Percentiles rank a stretch among this genome's conserved stretches.
These are phyloP conservation scores for Heteractis magnifica DNA, from an alignment of 92 coral and sea anemone species.

Conservation along the genomic window DNA sequence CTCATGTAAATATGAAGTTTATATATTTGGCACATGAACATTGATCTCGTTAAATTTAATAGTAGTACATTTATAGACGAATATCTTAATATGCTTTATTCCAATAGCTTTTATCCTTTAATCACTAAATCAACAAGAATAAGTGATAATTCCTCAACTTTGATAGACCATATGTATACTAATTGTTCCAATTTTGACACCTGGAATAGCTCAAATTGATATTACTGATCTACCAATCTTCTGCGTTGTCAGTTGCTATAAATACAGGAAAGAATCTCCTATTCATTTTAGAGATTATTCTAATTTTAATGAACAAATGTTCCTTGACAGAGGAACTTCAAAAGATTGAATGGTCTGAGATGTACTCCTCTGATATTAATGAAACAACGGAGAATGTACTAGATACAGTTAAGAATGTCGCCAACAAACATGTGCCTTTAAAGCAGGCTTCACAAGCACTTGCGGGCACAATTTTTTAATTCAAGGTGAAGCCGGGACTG, in stretches of 20 bases:
- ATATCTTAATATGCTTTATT: not conserved
- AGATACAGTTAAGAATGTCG: not conserved
- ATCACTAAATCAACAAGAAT: no score
- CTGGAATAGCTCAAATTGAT: slow-evolving; percentile 24
- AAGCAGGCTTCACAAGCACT: not conserved
- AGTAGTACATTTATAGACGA: not conserved
- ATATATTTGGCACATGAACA: not conserved
- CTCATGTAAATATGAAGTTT: not conserved
- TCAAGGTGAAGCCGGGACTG: no score
- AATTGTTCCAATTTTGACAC: not conserved
- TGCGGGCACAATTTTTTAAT: no score
- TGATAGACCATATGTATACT: no score
- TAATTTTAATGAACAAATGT: slow-evolving; percentile 2
- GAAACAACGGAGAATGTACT: not conserved
- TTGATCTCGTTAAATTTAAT: not conserved
- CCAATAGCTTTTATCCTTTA: not conserved
- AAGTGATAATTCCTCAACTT: no score
- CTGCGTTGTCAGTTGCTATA: not conserved
- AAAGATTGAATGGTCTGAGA: slow-evolving; percentile 8
- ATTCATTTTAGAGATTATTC: slow-evolving; percentile 19
- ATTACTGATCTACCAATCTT: slow-evolving; percentile 41
- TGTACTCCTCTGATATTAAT: not conserved
- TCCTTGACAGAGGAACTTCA: not conserved
- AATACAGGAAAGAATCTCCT: no score
- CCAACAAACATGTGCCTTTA: slow-evolving; percentile 32